Evolutionary conservation across 2,797 vertebrate species (phyloP), one percentile per base, ranked within the genome.

Genomic region (Kryptolebias ocellatus): DNA sequence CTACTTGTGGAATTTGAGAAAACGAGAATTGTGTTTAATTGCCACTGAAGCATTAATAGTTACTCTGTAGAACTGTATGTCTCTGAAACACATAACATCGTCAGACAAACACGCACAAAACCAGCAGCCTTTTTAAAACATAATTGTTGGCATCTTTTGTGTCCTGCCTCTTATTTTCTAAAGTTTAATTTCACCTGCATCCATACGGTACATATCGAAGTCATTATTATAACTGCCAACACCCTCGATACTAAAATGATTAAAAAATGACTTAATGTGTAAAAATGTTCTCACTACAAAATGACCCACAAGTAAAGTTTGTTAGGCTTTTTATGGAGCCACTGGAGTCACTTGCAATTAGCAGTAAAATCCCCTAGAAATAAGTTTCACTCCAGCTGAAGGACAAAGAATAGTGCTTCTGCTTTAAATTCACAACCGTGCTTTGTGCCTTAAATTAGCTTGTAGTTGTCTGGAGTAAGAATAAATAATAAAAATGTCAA

Each of bases 21-120:
- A 62, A 57, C 1, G 37, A 70, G 45, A 39, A 57, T 64, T 67
- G 37, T 18, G 57, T 72, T 75, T 67, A 45, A 60, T 52, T 63
- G 37, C 24, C 7, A 6, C 24, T 47, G 39, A 52, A 62, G 64
- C 57, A 34, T 59, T 44, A 45, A 17, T 17, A 14, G 14, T 4
- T 10, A 37, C 51, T 66, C 12, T 2, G 3, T 17, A 74, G 58
- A 53, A 74, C 66, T 70, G 28, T 37, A 56, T 39, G 59, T 57
- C 60, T 51, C 34, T 49, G 17, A 24, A 11, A 27, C 17, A 24
- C 47, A 67, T 5, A 24, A 29, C 29, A 45, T 6, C 27, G 5
- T 47, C 5, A 65, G 5, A 53, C 4, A 69, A 8, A 45, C 3
- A 31, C 18, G 60, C 6, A 65, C 9, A 39, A 0, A 60, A 6